Base-by-base conservation (phyloP, 2,888 invertebrate species). In the Acrobasis consociella region DNA sequence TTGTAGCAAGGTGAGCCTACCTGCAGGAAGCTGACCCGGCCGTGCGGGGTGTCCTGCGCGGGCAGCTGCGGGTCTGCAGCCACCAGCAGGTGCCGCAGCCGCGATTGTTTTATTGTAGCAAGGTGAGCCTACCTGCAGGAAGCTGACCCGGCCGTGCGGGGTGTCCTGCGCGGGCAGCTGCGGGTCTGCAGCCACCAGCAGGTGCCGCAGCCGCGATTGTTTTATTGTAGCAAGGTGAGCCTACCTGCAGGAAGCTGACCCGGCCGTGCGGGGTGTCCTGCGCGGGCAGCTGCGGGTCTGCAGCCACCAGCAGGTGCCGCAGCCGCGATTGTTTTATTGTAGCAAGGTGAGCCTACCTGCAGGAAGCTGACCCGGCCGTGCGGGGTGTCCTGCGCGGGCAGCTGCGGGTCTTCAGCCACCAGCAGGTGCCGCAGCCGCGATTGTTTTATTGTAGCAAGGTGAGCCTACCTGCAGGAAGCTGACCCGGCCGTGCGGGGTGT, bases 131-230 rank as follows among this genome's bases (percentile, higher is more conserved):
- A 89, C 93, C 85, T 94, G 94, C 37, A 96, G 87, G 77, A 97
- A 97, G 71, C 94, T 94, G 0, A 97, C 96, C 1, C 92, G 87
- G 0, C 98, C 98, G 76, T 96, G 95, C 0, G 96, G 95, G 0
- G 97, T 96, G 53, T 93, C 87, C 0, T 95, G 92, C 1, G 93
- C 87, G 2, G 93, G 91, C 17, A 99, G 89, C 75, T 97, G 97
- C 0, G 96, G 94, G 86, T 99, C 99, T 31, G 94, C 94, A 0
- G 96, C 95, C 89, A 99, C 97, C 46, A 99, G 90, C 93, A 99
- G 95, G 86, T 98, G 98, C 15, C 86, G 70, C 42, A 89, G 70
- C 8, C 85, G 72, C 5, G 78, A 74, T n/a, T n/a, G n/a, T n/a
- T n/a, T n/a, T n/a, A n/a, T n/a, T n/a, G n/a, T n/a, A n/a, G n/a